These are phyloP conservation scores for Diprion similis DNA, from an alignment of 1,140 invertebrate genomes.

Conservation along the genomic window DNA sequence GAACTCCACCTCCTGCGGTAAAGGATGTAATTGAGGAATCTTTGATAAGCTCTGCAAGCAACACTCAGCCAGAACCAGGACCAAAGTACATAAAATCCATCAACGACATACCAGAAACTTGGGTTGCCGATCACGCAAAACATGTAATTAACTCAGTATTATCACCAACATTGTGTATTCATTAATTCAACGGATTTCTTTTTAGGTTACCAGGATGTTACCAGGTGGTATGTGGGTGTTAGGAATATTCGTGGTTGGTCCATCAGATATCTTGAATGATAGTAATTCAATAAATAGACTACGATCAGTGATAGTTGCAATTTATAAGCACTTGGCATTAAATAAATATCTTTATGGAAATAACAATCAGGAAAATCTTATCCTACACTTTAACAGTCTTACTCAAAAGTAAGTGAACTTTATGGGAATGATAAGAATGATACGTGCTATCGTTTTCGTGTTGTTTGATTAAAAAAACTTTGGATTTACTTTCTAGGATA, in stretches of 20 bases:
- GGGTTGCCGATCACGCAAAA: constrained; percentile 74
- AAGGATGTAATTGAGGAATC: constrained; percentile 56
- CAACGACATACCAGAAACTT: constrained; percentile 65
- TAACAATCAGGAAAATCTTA: constrained; percentile 57
- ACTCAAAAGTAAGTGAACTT: constrained; percentile 54
- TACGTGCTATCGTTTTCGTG: background rate
- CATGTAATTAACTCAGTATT: constrained; percentile 54
- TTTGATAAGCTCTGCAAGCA: constrained; percentile 33
- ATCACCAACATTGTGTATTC: constrained; percentile 19
- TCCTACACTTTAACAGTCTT: constrained; percentile 61
- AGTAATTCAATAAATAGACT: constrained; percentile 59
- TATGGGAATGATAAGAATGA: constrained; percentile 51
- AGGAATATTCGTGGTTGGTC: constrained; percentile 67
- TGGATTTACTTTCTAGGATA: constrained; percentile 37
- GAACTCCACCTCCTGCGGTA: constrained; percentile 69
- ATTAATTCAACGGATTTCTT: background rate
- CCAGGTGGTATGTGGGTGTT: constrained; percentile 82
- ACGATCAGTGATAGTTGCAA: constrained; percentile 63
- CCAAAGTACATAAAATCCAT: constrained; percentile 50
- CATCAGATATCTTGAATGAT: constrained; percentile 69
- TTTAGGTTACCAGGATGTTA: constrained; percentile 78
- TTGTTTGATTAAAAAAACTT: constrained; percentile 16
- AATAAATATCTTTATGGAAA: constrained; percentile 69
- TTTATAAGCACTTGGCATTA: constrained; percentile 63
- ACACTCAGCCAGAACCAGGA: constrained; percentile 31